Conservation (phyloP, 2,888 invertebrate genomes). For the Chironomus riparius region DNA sequence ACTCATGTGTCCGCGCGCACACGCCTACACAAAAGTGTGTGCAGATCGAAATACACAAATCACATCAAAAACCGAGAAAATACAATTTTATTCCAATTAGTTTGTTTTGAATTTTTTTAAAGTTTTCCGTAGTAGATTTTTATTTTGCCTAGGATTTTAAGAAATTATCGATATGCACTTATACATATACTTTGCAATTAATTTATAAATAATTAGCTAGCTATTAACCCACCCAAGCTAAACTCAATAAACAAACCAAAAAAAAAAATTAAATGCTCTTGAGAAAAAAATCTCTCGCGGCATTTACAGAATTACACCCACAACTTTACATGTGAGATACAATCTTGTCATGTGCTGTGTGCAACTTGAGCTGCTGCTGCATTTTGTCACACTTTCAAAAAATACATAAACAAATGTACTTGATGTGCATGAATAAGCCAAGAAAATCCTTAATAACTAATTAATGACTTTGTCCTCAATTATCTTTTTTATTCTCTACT, state of each 20-base stretch:
- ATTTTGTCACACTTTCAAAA: conserved; percentile 6
- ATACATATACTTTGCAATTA: no score
- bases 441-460: conserved; percentile 15
- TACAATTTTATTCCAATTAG: no score
- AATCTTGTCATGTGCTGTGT: not conserved
- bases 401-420: not conserved
- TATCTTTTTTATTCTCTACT: conserved; percentile 45
- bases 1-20: not conserved
- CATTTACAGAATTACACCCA: not conserved
- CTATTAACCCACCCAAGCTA: no score
- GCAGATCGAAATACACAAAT: not conserved
- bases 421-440: not conserved
- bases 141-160: no score
- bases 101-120: no score
- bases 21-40: not conserved
- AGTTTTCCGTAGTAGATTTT: no score
- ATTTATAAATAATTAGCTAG: no score
- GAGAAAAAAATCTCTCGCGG: not conserved
- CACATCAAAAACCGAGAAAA: not conserved
- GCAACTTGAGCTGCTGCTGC: not conserved
- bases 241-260: no score
- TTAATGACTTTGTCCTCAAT: conserved; percentile 23
- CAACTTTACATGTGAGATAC: not conserved
- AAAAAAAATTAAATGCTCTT: no score
- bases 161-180: no score